phyloP scores from a whole-genome alignment of 2,888 invertebrate species.

The Ceriagrion tenellum region DNA sequence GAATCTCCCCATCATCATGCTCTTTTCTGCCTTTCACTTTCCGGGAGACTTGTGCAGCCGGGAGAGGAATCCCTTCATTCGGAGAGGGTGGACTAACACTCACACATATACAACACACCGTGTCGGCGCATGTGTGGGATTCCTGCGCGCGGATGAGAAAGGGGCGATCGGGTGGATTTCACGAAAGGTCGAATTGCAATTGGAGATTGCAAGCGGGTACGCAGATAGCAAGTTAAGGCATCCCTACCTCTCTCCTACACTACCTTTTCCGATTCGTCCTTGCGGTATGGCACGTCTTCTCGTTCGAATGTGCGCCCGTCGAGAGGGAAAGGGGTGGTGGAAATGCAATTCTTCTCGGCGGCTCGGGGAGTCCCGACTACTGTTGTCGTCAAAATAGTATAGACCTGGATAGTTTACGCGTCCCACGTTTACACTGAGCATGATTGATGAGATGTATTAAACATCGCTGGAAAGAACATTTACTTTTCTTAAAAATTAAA shows the following conservation, averaged over 20 bases:
- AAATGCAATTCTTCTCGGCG: too few relatives aligned
- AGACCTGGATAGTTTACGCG: too few relatives aligned
- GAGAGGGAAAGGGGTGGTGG: neutral
- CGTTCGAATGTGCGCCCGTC: neutral
- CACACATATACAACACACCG: neutral
- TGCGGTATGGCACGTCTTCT: neutral
- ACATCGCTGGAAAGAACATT: too few relatives aligned
- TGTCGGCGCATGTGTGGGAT: slow-evolving; percentile 8
- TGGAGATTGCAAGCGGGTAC: neutral
- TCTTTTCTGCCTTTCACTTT: slow-evolving; percentile 52
- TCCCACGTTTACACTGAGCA: too few relatives aligned
- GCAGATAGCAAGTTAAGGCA: neutral
- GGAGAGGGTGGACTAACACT: neutral
- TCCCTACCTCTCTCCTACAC: neutral
- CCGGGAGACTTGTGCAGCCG: neutral
- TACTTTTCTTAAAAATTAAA: too few relatives aligned
- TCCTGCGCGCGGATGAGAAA: slow-evolving; percentile 5
- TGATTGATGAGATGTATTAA: too few relatives aligned
- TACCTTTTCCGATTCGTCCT: neutral
- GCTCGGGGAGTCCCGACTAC: too few relatives aligned
- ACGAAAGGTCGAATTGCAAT: slow-evolving; percentile 31
- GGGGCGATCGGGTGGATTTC: slow-evolving; percentile 2
- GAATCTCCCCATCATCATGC: neutral
- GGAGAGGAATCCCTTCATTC: neutral
- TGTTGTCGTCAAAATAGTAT: too few relatives aligned